Conservation (phyloP, 2,888 invertebrate species). For the Tryphoninae sp. region DNA sequence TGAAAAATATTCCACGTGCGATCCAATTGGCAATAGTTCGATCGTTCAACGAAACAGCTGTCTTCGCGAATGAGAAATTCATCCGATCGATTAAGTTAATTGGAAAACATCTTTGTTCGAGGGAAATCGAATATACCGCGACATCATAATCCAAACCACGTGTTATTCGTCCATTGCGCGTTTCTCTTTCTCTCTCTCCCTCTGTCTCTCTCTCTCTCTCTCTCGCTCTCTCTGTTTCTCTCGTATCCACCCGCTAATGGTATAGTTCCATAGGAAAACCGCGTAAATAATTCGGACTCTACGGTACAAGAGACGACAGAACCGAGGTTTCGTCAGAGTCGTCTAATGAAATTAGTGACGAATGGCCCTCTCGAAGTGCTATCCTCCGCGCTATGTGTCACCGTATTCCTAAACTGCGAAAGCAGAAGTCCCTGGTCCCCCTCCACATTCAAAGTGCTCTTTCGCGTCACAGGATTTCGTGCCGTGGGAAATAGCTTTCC, state of each 20-base stretch:
- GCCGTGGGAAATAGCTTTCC: constrained; percentile 79
- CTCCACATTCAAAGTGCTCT: constrained; percentile 32
- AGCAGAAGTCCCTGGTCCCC: constrained; percentile 35
- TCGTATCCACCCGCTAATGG: constrained; percentile 56
- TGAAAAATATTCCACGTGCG: no score
- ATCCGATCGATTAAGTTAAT: neutral
- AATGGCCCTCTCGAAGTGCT: constrained; percentile 67
- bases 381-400: constrained; percentile 25
- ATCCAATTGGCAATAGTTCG: neutral
- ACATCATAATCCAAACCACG: constrained; percentile 16
- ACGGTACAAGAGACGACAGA: constrained; percentile 24
- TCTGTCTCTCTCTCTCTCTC: constrained; percentile 18
- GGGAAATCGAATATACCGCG: neutral
- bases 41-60: neutral
- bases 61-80: no score
- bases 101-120: neutral
- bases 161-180: constrained; percentile 18
- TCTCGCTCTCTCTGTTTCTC: constrained; percentile 23
- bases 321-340: constrained; percentile 63
- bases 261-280: constrained; percentile 37
- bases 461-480: constrained; percentile 62
- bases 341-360: constrained; percentile 76
- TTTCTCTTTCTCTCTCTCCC: constrained; percentile 21
- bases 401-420: constrained; percentile 36
- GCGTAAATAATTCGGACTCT: constrained; percentile 67